phyloP scores from a whole-genome alignment of 1,140 invertebrate species.

The Eciton burchellii region DNA sequence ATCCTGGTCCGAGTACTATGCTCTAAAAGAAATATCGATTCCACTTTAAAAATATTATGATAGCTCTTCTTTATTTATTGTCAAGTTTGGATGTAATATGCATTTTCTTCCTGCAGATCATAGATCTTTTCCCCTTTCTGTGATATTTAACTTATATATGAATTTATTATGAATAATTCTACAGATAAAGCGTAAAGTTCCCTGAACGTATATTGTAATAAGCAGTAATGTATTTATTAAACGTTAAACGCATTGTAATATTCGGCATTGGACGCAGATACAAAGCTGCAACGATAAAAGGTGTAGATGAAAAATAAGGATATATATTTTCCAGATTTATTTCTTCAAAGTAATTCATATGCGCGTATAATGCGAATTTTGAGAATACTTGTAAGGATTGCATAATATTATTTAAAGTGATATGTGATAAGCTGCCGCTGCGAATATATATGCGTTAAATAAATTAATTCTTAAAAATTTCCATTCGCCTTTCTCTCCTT shows the following conservation, averaged over 20 bases:
- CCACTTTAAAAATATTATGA: slow-evolving; percentile 42
- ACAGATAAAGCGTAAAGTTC: neutral
- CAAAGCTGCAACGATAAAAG: neutral
- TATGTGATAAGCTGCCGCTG: slow-evolving; percentile 77
- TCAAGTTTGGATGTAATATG: slow-evolving; percentile 26
- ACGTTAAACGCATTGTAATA: slow-evolving; percentile 9
- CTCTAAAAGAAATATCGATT: neutral
- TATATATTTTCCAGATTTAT: slow-evolving; percentile 66
- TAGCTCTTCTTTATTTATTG: slow-evolving; percentile 26
- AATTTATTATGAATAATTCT: neutral
- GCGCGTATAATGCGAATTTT: slow-evolving; percentile 59
- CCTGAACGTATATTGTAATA: neutral
- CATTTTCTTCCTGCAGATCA: slow-evolving; percentile 15
- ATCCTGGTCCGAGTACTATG: neutral
- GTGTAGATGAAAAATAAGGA: neutral
- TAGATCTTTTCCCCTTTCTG: slow-evolving; percentile 13
- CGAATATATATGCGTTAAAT: slow-evolving; percentile 75
- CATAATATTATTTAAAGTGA: slow-evolving; percentile 66
- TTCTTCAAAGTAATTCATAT: slow-evolving; percentile 67
- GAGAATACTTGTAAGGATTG: slow-evolving; percentile 67
- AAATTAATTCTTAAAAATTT: slow-evolving; percentile 76
- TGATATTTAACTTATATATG: neutral
- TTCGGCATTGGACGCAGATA: neutral
- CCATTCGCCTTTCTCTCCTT: slow-evolving; percentile 16
- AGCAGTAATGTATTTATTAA: neutral